phyloP scores from a whole-genome alignment of 1,140 invertebrate species.

The Caerostris darwini region DNA sequence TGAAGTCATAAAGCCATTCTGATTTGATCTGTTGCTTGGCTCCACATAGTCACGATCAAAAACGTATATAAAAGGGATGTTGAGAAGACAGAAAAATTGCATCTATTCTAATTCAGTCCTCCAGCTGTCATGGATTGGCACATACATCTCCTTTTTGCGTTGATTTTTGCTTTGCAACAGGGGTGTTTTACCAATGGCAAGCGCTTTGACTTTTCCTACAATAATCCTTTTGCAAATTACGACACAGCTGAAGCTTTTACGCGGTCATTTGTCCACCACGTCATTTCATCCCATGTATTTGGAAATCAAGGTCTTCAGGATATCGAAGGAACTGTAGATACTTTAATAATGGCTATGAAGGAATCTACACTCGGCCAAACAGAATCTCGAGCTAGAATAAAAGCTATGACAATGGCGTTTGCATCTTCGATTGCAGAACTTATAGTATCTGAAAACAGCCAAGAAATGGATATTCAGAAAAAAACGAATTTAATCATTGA shows the following conservation, averaged over 20 bases:
- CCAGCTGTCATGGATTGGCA: slow-evolving; percentile 38
- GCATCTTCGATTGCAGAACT: slow-evolving; percentile 35
- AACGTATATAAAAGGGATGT: slow-evolving; percentile 29
- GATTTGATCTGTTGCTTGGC: background rate
- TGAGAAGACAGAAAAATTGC: background rate
- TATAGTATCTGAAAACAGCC: background rate
- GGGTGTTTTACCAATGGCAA: background rate
- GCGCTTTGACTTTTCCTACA: background rate
- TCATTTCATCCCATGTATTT: background rate
- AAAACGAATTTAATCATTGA: background rate
- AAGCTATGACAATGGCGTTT: slow-evolving; percentile 53
- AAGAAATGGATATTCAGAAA: slow-evolving; percentile 40
- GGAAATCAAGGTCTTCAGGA: slow-evolving; percentile 34
- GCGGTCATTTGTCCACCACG: background rate
- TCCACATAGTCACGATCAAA: slow-evolving; percentile 20
- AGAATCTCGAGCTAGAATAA: background rate
- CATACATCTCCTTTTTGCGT: background rate
- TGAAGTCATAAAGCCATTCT: background rate
- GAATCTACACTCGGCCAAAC: slow-evolving; percentile 4
- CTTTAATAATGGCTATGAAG: slow-evolving; percentile 30
- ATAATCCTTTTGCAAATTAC: slow-evolving; percentile 41
- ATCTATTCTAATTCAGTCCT: slow-evolving; percentile 8
- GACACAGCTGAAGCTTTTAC: slow-evolving; percentile 29
- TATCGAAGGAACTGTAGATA: slow-evolving; percentile 28
- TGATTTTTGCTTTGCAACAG: slow-evolving; percentile 14